Evolutionary conservation across 2,888 invertebrate species (phyloP), one percentile per base, ranked within the genome.

Genomic region (Sinodicranocentrus sp.): DNA sequence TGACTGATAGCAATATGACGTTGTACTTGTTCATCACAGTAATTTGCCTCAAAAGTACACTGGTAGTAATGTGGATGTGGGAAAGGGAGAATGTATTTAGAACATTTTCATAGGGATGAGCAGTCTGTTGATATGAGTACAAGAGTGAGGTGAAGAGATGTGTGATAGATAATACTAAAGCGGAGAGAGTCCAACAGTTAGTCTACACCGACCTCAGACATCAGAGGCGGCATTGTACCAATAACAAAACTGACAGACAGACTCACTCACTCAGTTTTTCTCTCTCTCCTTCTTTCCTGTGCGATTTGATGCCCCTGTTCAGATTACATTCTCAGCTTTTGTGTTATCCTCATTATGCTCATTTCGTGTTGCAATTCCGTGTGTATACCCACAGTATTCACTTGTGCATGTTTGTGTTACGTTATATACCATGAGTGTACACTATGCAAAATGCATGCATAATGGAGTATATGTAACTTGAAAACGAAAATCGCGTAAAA

Each of bases 211-310:
- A 48, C 48, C 48, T n/a, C 71, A 68, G 68, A 48, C 68, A 71
- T 33, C 71, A 28, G 71, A 71, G 54, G 54, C 54, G 57, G 54
- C 71, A 71, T 71, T 54, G 54, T 57, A 25, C 71, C 39, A 57
- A 54, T 44, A 33, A 33, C 33, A 6, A 33, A 33, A 33, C 33
- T 52, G 0, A 19, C 68, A 48, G 44, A 67, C 67, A 68, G 68
- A 33, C 33, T 33, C 33, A 33, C 8, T 3, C 33, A 48, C 48
- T 68, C 67, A 25, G 25, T 52, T 52, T 48, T 26, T n/a, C 52
- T 44, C 68, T 68, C 52, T 48, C 39, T 65, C 19, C n/a, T 48
- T 44, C 68, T 68, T 26, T 48, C 39, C 39, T 26, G 8, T 17
- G 26, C 5, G 28, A 52, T 68, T 48, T 33, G 33, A 33, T 33